These are phyloP conservation scores for Vesta saturnalis DNA, from an alignment of 2,888 invertebrate genomes.

Conservation along the genomic window DNA sequence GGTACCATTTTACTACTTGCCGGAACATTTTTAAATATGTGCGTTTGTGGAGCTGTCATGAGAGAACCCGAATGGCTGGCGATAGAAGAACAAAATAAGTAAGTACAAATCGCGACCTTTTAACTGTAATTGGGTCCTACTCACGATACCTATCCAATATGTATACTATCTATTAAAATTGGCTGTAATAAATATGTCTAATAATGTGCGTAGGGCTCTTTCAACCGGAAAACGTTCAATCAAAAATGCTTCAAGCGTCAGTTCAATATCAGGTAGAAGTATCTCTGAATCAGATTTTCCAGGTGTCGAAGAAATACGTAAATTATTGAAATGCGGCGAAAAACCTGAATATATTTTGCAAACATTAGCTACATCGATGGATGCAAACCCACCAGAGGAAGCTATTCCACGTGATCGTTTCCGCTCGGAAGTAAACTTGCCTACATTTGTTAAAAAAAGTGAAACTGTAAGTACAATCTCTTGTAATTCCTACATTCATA, in stretches of 20 bases:
- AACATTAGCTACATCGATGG: conserved; percentile 69
- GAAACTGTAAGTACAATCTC: conserved; percentile 67
- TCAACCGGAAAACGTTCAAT: conserved; percentile 64
- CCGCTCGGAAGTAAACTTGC: conserved; percentile 77
- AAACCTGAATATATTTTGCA: conserved; percentile 74
- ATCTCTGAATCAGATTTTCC: conserved; percentile 65
- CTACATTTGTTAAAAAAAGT: conserved; percentile 76
- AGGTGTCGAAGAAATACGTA: conserved; percentile 73
- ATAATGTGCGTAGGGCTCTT: no score
- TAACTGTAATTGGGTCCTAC: no score
- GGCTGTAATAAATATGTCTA: no score
- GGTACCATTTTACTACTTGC: conserved; percentile 83
- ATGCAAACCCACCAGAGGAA: conserved; percentile 60
- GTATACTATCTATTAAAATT: no score
- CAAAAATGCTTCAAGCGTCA: conserved; percentile 65
- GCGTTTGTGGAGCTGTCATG: conserved; percentile 88
- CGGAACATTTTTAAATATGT: conserved; percentile 84
- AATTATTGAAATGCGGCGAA: conserved; percentile 76
- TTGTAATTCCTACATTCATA: neutral
- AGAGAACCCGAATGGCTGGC: conserved; percentile 87
- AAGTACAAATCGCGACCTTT: no score
- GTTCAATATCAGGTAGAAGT: conserved; percentile 65
- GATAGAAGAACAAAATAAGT: conserved; percentile 65
- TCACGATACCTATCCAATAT: no score
- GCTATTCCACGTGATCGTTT: conserved; percentile 62